phyloP scores from a whole-genome alignment of 2,888 invertebrate species.

The Argyra leucocephala region DNA sequence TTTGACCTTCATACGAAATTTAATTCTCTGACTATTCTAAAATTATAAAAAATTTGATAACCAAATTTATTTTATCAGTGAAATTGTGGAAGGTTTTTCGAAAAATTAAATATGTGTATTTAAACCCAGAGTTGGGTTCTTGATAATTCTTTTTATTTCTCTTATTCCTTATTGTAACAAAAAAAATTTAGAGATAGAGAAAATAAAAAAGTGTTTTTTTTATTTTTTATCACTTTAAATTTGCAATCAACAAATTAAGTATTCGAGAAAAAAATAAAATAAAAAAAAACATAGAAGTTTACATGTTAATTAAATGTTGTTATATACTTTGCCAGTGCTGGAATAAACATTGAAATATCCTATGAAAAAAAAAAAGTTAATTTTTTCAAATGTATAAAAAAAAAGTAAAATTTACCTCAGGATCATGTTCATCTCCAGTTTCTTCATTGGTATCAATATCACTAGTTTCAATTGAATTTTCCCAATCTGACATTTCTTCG shows the following conservation, averaged over 20 bases:
- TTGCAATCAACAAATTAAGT: neutral
- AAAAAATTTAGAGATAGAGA: neutral
- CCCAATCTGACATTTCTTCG: conserved; percentile 50
- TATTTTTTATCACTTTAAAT: neutral
- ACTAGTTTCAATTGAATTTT: conserved; percentile 52
- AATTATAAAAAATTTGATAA: no score
- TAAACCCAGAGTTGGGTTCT: no score
- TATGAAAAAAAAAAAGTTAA: conserved; percentile 29
- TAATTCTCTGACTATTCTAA: no score
- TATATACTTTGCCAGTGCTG: conserved; percentile 51
- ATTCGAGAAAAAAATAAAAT: neutral
- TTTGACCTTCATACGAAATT: no score
- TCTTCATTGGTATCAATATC: conserved; percentile 53
- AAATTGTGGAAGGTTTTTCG: no score
- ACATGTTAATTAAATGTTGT: conserved; percentile 45
- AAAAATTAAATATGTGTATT: no score
- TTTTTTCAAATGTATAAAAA: no score
- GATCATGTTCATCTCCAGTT: conserved; percentile 49
- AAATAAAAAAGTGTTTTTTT: neutral
- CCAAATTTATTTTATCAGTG: no score
- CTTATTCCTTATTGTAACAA: neutral
- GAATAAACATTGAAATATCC: conserved; percentile 51
- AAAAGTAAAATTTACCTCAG: conserved; percentile 42
- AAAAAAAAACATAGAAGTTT: neutral
- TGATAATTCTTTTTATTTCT: conserved; percentile 1